Percentiles rank a stretch among this genome's conserved stretches.
Evolutionary conservation across 2,113 vertebrate species (phyloP).

Genomic region (Daphoenositta chrysoptera): DNA sequence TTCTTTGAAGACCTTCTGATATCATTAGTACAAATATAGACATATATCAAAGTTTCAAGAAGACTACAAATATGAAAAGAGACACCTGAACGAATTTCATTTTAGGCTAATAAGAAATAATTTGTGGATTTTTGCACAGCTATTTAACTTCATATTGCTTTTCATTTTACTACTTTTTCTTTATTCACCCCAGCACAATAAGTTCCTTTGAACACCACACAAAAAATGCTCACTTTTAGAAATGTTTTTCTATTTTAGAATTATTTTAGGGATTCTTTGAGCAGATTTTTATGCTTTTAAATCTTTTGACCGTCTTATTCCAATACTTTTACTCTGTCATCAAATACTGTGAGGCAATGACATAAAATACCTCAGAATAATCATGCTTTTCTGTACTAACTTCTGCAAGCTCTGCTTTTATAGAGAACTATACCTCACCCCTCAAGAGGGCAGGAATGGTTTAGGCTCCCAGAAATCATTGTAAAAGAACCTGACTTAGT

Average conservation of each 20-base stretch:
- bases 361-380: not conserved
- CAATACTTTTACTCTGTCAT: not conserved
- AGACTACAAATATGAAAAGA: not conserved
- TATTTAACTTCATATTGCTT: not conserved
- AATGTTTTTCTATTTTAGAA: not conserved
- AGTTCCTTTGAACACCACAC: not conserved
- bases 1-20: not conserved
- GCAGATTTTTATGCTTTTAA: not conserved
- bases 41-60: not conserved
- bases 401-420: not conserved
- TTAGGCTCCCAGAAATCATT: not conserved
- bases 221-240: not conserved
- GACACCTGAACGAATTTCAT: not conserved
- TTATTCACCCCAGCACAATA: not conserved
- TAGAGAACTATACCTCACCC: not conserved
- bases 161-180: not conserved
- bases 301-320: not conserved
- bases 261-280: not conserved
- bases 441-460: not conserved
- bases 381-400: not conserved
- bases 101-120: not conserved
- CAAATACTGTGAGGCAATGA: not conserved
- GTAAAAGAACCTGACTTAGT: not conserved
- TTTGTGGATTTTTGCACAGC: not conserved
- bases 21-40: not conserved